A percentile compares a stretch with the other conserved stretches of the same genome.
Evolutionary conservation across 2,888 invertebrate genomes (phyloP).

Genomic region (Nineta flava): DNA sequence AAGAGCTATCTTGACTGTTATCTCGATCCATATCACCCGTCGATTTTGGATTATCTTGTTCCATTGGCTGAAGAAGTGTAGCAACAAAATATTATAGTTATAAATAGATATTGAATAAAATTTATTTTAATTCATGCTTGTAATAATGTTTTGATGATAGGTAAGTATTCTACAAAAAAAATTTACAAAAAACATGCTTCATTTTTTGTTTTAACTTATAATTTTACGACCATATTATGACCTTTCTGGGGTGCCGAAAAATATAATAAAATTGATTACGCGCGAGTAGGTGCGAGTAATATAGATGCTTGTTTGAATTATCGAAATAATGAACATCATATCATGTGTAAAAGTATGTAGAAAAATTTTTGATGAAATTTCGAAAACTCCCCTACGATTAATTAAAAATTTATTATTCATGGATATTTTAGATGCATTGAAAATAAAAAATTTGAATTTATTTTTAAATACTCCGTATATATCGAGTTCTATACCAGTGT

Average conservation of each 20-base stretch:
- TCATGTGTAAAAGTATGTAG: too few species aligned
- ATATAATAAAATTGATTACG: not conserved
- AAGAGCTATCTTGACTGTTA: not conserved
- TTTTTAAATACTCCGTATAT: too few species aligned
- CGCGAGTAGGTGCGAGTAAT: too few species aligned
- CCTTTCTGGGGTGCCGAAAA: not conserved
- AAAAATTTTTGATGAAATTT: too few species aligned
- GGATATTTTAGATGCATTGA: too few species aligned
- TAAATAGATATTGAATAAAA: not conserved
- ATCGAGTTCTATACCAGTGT: too few species aligned
- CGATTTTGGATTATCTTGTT: slow-evolving; percentile 11
- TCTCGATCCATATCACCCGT: not conserved
- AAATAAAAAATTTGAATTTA: too few species aligned
- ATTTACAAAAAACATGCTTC: not conserved
- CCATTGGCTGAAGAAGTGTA: slow-evolving; percentile 11
- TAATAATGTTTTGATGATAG: not conserved
- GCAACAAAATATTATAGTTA: not conserved
- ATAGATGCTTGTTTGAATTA: too few species aligned
- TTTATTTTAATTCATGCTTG: not conserved
- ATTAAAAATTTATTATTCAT: too few species aligned
- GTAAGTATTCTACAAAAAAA: not conserved
- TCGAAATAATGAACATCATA: too few species aligned
- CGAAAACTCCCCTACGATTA: too few species aligned
- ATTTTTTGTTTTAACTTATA: not conserved
- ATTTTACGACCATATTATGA: not conserved